phyloP scores from a whole-genome alignment of 1,140 invertebrate genomes.

The Calliopsis andreniformis region DNA sequence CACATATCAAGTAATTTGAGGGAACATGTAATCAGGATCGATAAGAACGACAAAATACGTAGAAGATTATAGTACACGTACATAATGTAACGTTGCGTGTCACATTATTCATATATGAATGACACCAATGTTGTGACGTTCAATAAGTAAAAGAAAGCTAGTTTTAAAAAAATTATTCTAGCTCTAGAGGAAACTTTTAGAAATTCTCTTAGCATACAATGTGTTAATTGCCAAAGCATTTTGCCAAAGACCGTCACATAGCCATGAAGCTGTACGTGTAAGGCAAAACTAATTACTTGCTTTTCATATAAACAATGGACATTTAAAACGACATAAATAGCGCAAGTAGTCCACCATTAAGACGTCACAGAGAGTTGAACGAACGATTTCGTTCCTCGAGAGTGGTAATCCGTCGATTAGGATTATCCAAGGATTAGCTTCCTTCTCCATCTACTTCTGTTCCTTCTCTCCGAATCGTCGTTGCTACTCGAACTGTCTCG shows the following conservation, averaged over 20 bases:
- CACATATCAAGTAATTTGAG: constrained; percentile 17
- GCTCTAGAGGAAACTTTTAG: too few species aligned
- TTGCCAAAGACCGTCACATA: too few species aligned
- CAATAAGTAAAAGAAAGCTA: too few species aligned
- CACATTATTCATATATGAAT: too few species aligned
- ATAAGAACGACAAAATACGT: not conserved
- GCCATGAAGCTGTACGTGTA: too few species aligned
- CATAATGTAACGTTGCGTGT: too few species aligned
- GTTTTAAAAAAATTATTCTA: too few species aligned
- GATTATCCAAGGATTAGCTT: constrained; percentile 70
- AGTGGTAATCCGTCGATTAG: constrained; percentile 65
- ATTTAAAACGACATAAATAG: not conserved
- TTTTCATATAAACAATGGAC: too few species aligned
- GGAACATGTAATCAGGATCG: constrained; percentile 23
- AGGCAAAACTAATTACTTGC: too few species aligned
- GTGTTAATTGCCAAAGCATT: not conserved
- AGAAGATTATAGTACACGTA: not conserved
- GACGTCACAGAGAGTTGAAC: constrained; percentile 38
- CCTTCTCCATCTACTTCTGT: constrained; percentile 46
- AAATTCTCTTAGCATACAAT: too few species aligned
- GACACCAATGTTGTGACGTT: too few species aligned
- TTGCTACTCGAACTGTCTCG: constrained; percentile 5
- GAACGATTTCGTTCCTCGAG: constrained; percentile 49
- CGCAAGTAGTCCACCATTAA: not conserved
- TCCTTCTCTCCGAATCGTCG: constrained; percentile 14